phyloP scores from a whole-genome alignment of 2,888 invertebrate genomes.

The Dryomyza anilis region DNA sequence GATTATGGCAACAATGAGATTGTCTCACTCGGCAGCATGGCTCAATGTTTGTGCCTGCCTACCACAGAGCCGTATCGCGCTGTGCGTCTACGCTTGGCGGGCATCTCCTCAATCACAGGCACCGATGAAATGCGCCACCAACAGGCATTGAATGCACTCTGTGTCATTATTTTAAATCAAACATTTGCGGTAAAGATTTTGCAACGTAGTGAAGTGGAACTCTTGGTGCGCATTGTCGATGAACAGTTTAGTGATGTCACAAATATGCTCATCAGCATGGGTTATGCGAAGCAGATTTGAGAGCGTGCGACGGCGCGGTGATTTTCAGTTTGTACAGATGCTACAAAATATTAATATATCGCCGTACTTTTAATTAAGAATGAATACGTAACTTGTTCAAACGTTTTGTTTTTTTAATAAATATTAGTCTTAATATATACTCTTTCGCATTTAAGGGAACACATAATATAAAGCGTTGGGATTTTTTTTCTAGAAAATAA shows the following conservation, averaged over 20 bases:
- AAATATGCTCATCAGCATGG: slow-evolving; percentile 31
- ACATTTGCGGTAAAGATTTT: slow-evolving; percentile 33
- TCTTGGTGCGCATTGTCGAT: slow-evolving; percentile 32
- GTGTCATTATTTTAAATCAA: slow-evolving; percentile 35
- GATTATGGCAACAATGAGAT: slow-evolving; percentile 39
- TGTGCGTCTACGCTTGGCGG: slow-evolving; percentile 33
- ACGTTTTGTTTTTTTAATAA: too few relatives aligned
- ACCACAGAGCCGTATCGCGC: slow-evolving; percentile 33
- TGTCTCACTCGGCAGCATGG: slow-evolving; percentile 31
- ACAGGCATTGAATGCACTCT: slow-evolving; percentile 31
- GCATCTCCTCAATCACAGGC: slow-evolving; percentile 18
- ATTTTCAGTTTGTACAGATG: too few relatives aligned
- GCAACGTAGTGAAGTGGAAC: slow-evolving; percentile 25
- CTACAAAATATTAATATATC: too few relatives aligned
- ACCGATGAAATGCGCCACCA: slow-evolving; percentile 24
- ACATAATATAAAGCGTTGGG: too few relatives aligned
- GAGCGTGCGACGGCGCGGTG: not conserved
- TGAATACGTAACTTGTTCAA: too few relatives aligned
- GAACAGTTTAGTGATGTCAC: slow-evolving; percentile 30
- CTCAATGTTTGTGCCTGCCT: slow-evolving; percentile 29
- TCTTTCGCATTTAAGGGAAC: too few relatives aligned
- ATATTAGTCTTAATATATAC: too few relatives aligned
- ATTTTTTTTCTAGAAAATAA: too few relatives aligned
- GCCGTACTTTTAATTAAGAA: too few relatives aligned
- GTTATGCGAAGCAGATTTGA: slow-evolving; percentile 29